phyloP scores from a whole-genome alignment of 2,888 invertebrate species.

The Zaprionus obscuricornis region DNA sequence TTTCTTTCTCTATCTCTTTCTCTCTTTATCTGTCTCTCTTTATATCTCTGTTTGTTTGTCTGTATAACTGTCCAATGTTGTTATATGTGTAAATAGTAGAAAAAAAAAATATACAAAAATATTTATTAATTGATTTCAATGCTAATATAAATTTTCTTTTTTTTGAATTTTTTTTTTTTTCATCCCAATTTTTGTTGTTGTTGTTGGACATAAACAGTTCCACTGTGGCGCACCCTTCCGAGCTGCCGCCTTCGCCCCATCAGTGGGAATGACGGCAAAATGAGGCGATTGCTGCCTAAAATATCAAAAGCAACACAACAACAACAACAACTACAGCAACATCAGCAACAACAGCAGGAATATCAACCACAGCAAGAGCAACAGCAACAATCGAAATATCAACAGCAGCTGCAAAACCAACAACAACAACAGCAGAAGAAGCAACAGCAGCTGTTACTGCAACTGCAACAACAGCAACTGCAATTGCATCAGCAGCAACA shows the following conservation, averaged over 20 bases:
- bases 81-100: too few species aligned
- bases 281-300: slow-evolving; percentile 84
- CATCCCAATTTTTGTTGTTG: background rate
- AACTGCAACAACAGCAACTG: slow-evolving; percentile 2
- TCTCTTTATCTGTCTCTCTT: background rate
- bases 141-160: slow-evolving; percentile 15
- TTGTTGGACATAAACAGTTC: slow-evolving; percentile 86
- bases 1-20: background rate
- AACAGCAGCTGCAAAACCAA: slow-evolving; percentile 14
- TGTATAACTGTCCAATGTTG: too few species aligned
- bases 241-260: slow-evolving; percentile 98
- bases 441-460: background rate
- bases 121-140: background rate
- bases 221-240: slow-evolving; percentile 98
- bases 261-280: slow-evolving; percentile 96
- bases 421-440: slow-evolving; percentile 20
- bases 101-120: background rate
- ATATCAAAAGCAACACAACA: slow-evolving; percentile 64
- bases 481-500: slow-evolving; percentile 14
- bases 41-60: slow-evolving; percentile 10
- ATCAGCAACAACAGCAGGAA: slow-evolving; percentile 2
- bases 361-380: background rate
- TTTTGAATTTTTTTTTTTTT: slow-evolving; percentile 11
- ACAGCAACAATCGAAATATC: background rate
- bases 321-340: slow-evolving; percentile 19